These are phyloP conservation scores for Ceratosolen solmsi DNA, from an alignment of 1,140 invertebrate species.

Conservation along the genomic window DNA sequence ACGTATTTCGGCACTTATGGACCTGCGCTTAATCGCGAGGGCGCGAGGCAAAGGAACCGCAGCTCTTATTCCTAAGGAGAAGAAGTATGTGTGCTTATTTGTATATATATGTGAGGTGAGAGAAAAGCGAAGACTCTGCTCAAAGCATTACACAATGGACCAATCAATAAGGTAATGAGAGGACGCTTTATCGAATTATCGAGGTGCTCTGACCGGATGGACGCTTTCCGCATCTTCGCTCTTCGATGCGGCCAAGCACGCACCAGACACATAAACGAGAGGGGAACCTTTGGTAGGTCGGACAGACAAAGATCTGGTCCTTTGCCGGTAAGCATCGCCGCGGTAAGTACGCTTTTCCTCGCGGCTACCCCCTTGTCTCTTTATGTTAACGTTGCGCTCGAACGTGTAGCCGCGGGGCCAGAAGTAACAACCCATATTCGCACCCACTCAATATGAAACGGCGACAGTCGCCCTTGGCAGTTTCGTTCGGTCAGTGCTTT, in stretches of 20 bases:
- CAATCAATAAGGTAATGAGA: constrained; percentile 75
- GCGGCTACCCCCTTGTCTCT: constrained; percentile 36
- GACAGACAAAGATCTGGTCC: not conserved
- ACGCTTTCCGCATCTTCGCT: constrained; percentile 56
- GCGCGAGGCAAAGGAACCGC: constrained; percentile 34
- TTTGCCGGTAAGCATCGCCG: not conserved
- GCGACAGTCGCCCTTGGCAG: constrained; percentile 69
- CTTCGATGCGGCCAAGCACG: not conserved
- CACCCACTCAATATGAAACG: constrained; percentile 41
- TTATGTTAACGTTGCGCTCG: not conserved
- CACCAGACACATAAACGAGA: not conserved
- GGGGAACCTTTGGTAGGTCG: not conserved
- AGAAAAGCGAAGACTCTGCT: constrained; percentile 42
- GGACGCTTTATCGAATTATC: constrained; percentile 73
- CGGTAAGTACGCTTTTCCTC: constrained; percentile 52
- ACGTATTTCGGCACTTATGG: not conserved
- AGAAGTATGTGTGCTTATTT: too few relatives aligned
- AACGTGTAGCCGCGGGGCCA: constrained; percentile 1
- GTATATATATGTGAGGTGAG: not conserved
- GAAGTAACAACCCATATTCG: constrained; percentile 55
- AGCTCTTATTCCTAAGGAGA: constrained; percentile 52
- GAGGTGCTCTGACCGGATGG: constrained; percentile 62
- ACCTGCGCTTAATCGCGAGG: not conserved
- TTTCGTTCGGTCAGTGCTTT: constrained; percentile 56
- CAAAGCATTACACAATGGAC: constrained; percentile 69